These are phyloP conservation scores for Halichoeres trimaculatus DNA, from an alignment of 2,113 vertebrate species.

Conservation along the genomic window DNA sequence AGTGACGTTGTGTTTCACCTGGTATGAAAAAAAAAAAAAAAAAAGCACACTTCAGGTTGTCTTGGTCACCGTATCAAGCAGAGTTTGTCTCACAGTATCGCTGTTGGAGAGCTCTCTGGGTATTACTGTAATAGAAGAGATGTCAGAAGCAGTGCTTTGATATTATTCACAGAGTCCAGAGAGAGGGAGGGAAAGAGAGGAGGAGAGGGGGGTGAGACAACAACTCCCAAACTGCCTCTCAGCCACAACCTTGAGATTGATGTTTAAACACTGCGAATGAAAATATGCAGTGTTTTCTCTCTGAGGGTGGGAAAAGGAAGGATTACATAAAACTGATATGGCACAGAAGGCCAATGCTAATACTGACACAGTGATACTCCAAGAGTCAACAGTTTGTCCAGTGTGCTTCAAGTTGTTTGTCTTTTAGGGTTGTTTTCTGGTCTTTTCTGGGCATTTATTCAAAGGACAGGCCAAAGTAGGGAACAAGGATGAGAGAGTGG, in stretches of 20 bases:
- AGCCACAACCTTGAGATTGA: conserved; percentile 37
- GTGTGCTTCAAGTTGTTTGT: neutral
- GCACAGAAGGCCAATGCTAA: neutral
- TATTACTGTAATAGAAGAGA: conserved; percentile 53
- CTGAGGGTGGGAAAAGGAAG: conserved; percentile 74
- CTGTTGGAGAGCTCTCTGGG: conserved; percentile 38
- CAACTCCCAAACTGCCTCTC: conserved; percentile 37
- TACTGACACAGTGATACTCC: neutral
- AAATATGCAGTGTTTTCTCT: conserved; percentile 38
- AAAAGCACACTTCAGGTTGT: conserved; percentile 11
- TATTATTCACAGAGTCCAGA: conserved; percentile 42
- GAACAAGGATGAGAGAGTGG: too few relatives aligned
- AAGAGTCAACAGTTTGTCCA: neutral
- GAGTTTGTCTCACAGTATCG: conserved; percentile 39
- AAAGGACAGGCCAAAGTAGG: too few relatives aligned
- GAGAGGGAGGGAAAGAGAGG: conserved; percentile 9
- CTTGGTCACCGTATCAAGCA: conserved; percentile 38
- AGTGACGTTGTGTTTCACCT: conserved; percentile 29
- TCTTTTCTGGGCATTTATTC: too few relatives aligned
- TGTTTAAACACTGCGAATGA: conserved; percentile 30
- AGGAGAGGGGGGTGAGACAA: conserved; percentile 9
- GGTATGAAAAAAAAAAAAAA: neutral
- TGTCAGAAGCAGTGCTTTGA: conserved; percentile 53
- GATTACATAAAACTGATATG: conserved; percentile 26
- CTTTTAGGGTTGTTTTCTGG: too few relatives aligned